Evolutionary conservation across 2,888 invertebrate genomes (phyloP).

Genomic region (Rutpela maculata): DNA sequence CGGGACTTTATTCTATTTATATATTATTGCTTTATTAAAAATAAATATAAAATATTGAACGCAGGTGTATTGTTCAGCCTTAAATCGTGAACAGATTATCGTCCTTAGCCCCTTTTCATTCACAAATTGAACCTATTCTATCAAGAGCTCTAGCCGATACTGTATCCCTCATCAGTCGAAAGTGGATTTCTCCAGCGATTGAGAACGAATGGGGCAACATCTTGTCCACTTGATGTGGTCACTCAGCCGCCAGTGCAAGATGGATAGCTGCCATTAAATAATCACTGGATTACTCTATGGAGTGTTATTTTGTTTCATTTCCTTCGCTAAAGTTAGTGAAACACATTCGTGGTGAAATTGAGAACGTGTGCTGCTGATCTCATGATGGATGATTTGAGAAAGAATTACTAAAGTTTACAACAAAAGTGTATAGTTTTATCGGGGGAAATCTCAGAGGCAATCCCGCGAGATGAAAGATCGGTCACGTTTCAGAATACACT

Average conservation of each 20-base stretch:
- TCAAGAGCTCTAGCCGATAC: constrained; percentile 24
- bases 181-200: constrained; percentile 41
- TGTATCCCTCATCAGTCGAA: constrained; percentile 31
- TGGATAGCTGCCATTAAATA: constrained; percentile 64
- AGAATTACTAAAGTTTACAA: constrained; percentile 74
- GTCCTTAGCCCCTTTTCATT: constrained; percentile 9
- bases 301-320: constrained; percentile 61
- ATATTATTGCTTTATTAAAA: background rate
- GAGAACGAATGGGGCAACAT: constrained; percentile 52
- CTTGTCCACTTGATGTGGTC: constrained; percentile 61
- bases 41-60: no score
- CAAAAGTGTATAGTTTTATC: constrained; percentile 78
- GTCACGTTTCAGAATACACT: constrained; percentile 74
- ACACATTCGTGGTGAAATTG: constrained; percentile 62
- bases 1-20: background rate
- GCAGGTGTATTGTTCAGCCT: background rate
- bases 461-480: constrained; percentile 77
- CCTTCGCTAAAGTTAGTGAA: constrained; percentile 53
- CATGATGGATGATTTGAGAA: constrained; percentile 74
- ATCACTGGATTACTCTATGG: constrained; percentile 61
- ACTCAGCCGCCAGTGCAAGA: constrained; percentile 58
- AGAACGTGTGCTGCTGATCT: constrained; percentile 71
- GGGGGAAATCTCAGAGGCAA: constrained; percentile 76
- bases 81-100: background rate
- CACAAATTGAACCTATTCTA: constrained; percentile 22